Percentiles rank a stretch among this genome's conserved stretches.
Evolutionary conservation across 2,888 invertebrate genomes (phyloP).

Genomic region (Agonopterix arenella): DNA sequence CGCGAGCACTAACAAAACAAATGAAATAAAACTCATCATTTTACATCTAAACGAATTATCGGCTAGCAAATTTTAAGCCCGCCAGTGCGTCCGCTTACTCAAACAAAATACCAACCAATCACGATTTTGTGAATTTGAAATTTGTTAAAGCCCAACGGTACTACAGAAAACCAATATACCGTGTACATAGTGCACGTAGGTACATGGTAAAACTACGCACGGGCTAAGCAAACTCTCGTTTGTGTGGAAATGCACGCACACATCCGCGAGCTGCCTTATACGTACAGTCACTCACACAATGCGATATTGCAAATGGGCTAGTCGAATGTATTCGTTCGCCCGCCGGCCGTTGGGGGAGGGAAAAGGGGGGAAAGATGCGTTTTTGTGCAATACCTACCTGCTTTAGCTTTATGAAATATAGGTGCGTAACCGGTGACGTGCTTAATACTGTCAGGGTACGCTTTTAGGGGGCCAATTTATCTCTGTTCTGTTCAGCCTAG

Average conservation of each 20-base stretch:
- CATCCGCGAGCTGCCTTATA: slow-evolving; percentile 16
- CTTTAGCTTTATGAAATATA: slow-evolving; percentile 66
- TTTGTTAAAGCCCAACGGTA: slow-evolving; percentile 67
- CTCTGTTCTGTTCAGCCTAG: slow-evolving; percentile 25
- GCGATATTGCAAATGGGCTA: slow-evolving; percentile 74
- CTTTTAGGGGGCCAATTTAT: slow-evolving; percentile 36
- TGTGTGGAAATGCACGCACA: slow-evolving; percentile 42
- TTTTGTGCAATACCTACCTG: slow-evolving; percentile 67
- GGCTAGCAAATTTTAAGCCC: slow-evolving; percentile 53
- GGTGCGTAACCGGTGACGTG: slow-evolving; percentile 64
- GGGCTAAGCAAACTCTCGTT: slow-evolving; percentile 59
- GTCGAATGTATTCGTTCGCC: slow-evolving; percentile 74
- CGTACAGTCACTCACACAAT: slow-evolving; percentile 67
- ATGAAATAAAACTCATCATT: slow-evolving; percentile 63
- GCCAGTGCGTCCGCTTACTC: slow-evolving; percentile 55
- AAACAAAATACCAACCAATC: slow-evolving; percentile 74
- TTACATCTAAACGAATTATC: slow-evolving; percentile 66
- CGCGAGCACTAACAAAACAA: slow-evolving; percentile 47
- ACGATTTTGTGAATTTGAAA: slow-evolving; percentile 76
- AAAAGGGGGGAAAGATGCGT: slow-evolving; percentile 65
- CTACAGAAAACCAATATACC: slow-evolving; percentile 72
- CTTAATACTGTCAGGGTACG: slow-evolving; percentile 24
- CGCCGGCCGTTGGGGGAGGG: slow-evolving; percentile 50
- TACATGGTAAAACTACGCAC: slow-evolving; percentile 65
- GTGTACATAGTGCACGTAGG: slow-evolving; percentile 37